Evolutionary conservation across 2,113 vertebrate species (phyloP).

Genomic region (Spea bombifrons): DNA sequence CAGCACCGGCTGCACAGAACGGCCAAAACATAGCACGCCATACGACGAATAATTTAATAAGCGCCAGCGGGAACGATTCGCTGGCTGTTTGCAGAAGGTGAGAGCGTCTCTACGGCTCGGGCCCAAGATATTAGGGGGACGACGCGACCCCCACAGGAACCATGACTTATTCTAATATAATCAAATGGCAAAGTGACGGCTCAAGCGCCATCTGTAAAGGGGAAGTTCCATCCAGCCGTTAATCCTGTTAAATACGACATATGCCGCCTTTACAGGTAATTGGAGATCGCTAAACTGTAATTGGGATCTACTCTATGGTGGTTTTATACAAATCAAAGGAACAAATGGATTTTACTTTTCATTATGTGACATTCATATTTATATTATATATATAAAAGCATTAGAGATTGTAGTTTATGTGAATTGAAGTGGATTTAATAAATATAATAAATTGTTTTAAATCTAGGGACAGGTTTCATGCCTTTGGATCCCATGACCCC

Average conservation of each 20-base stretch:
- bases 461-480: no score
- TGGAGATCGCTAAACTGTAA: no score
- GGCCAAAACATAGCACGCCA: not conserved
- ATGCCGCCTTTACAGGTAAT: not conserved
- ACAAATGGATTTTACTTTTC: no score
- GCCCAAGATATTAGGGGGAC: not conserved
- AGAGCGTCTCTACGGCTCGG: not conserved
- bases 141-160: constrained; percentile 12
- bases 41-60: not conserved
- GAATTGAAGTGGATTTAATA: no score
- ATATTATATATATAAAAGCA: no score
- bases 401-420: no score
- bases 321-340: no score
- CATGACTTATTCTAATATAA: constrained; percentile 14
- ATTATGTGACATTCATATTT: no score
- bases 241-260: not conserved
- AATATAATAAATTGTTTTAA: no score
- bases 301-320: no score
- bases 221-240: not conserved
- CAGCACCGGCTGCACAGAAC: not conserved
- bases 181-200: not conserved
- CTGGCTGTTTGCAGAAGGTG: not conserved
- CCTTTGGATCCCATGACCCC: no score
- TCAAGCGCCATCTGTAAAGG: not conserved
- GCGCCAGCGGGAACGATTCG: constrained; percentile 8